These are phyloP conservation scores for Darevskia mixta DNA, from an alignment of 2,797 vertebrate species.

Conservation along the genomic window DNA sequence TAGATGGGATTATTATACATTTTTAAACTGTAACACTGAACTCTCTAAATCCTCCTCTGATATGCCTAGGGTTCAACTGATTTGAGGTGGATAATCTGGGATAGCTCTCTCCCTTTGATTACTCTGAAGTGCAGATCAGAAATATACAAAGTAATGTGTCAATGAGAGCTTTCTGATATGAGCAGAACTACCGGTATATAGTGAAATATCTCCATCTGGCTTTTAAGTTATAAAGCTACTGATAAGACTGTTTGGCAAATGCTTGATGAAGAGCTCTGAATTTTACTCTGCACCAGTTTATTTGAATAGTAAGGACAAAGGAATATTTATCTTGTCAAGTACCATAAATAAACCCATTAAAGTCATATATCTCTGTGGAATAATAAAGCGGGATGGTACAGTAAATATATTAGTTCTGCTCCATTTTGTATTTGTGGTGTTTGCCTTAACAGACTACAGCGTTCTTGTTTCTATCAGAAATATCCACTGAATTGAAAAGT, in stretches of 20 bases:
- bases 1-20: background rate
- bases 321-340: slow-evolving; percentile 73
- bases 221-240: slow-evolving; percentile 60
- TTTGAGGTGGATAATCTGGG: slow-evolving; percentile 17
- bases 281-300: slow-evolving; percentile 66
- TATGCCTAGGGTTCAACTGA: background rate
- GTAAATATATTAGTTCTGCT: slow-evolving; percentile 78
- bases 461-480: slow-evolving; percentile 47
- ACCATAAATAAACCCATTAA: slow-evolving; percentile 76
- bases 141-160: background rate
- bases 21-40: background rate
- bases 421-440: slow-evolving; percentile 69
- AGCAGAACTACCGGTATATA: slow-evolving; percentile 56
- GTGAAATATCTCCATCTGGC: slow-evolving; percentile 60
- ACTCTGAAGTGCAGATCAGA: slow-evolving; percentile 41
- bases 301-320: slow-evolving; percentile 75
- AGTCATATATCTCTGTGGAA: slow-evolving; percentile 72
- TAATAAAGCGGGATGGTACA: slow-evolving; percentile 72
- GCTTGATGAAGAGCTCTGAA: slow-evolving; percentile 62
- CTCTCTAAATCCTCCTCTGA: fast-evolving
- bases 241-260: slow-evolving; percentile 65
- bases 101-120: background rate
- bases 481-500: slow-evolving; percentile 37
- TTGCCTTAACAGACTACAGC: slow-evolving; percentile 60
- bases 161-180: slow-evolving; percentile 43